Base-by-base conservation (phyloP, 2,888 invertebrate species). In the Drosophila pullipes region DNA sequence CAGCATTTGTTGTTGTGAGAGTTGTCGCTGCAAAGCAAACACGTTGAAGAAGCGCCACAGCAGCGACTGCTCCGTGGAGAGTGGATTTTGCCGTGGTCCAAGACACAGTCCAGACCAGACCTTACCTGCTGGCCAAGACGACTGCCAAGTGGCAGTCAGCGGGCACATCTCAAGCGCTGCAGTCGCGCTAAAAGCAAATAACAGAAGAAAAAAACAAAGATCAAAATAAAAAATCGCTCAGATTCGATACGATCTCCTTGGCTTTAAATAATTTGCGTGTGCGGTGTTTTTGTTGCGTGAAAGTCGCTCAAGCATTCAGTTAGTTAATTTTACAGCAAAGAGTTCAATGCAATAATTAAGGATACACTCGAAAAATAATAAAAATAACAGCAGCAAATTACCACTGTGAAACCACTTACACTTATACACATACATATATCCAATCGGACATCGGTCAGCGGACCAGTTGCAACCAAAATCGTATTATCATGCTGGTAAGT, bases 101-200 rank as follows among this genome's bases (percentile, higher is more conserved):
- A 69, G 30, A 28, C 25, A 28, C 35, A 44, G 33, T 49, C 54
- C 69, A 59, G 83, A 89, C 62, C 69, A 59, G 83, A 86, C 89
- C 64, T 89, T 85, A 86, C 89, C 79, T 75, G 85, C 75, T 89
- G 88, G 83, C 88, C 81, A 74, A 69, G 79, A 81, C 73, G 73
- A 67, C 57, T 35, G 67, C 83, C 62, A 82, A 85, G 61, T 73
- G 83, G 53, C 89, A 86, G 85, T 86, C 88, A 85, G 77, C 89
- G 88, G 78, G 75, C 77, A 86, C 79, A 86, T 82, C 89, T 89
- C 89, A 82, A 82, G 85, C 89, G 60, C 79, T 75, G 83, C 85
- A 86, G 85, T 81, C 83, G 89, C 85, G 57, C 41, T 28, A n/a
- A 41, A 59, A 61, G 37, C 58, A 60, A 52, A 31, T 22, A 28